Evolutionary conservation across 2,888 invertebrate species (phyloP).

Genomic region (Baronia brevicornis): DNA sequence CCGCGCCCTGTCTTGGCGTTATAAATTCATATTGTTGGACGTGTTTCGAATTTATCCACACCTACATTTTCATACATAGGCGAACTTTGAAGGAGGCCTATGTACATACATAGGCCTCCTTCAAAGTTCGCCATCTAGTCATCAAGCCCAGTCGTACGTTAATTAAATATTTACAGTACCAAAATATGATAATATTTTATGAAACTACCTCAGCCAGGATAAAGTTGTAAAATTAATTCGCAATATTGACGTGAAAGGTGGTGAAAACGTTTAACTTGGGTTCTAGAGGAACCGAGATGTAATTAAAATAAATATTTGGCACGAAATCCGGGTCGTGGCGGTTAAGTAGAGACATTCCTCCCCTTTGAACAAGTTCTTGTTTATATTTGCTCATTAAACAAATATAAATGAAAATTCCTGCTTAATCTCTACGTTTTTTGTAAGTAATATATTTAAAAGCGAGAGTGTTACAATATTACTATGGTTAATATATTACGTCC

Average conservation of each 20-base stretch:
- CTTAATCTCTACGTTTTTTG: conserved; percentile 35
- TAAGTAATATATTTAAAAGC: conserved; percentile 1
- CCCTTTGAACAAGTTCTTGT: conserved; percentile 72
- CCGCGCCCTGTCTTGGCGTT: conserved; percentile 53
- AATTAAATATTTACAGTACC: background rate
- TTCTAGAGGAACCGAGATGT: conserved; percentile 60
- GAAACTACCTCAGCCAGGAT: conserved; percentile 16
- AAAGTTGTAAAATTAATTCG: conserved; percentile 33
- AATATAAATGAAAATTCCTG: conserved; percentile 62
- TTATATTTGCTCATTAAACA: conserved; percentile 71
- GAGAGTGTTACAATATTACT: too few relatives aligned
- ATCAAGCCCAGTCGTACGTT: too few relatives aligned
- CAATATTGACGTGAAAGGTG: conserved; percentile 44
- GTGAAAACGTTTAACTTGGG: conserved; percentile 50
- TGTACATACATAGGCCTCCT: too few relatives aligned
- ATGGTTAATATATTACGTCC: too few relatives aligned
- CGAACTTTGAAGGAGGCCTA: too few relatives aligned
- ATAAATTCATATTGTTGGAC: conserved; percentile 69
- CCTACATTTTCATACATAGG: conserved; percentile 60
- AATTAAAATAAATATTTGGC: conserved; percentile 75
- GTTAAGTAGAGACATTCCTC: conserved; percentile 68
- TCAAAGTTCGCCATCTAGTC: too few relatives aligned
- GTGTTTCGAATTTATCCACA: conserved; percentile 63
- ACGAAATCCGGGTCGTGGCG: conserved; percentile 65
- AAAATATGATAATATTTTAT: conserved; percentile 4